A percentile compares a stretch with the other conserved stretches of the same genome.
phyloP scores from a whole-genome alignment of 2,888 invertebrate species.

The Drosophila kambysellisi region DNA sequence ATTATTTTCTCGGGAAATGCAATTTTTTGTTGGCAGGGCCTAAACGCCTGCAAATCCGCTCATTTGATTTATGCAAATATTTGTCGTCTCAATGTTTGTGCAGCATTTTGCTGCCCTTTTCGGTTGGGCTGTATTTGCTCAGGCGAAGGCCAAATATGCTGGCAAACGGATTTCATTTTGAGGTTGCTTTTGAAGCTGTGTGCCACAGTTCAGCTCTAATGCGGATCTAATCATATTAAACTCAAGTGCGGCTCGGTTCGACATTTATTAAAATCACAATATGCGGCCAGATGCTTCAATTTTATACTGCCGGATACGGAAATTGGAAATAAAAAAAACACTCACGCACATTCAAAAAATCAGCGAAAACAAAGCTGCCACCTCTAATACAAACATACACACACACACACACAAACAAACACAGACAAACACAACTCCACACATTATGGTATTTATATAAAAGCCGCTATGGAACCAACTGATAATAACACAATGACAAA shows the following conservation, averaged over 20 bases:
- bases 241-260: conserved; percentile 54
- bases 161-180: conserved; percentile 27
- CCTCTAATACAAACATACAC: conserved; percentile 15
- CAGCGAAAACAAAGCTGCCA: conserved; percentile 25
- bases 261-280: conserved; percentile 78
- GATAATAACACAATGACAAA: conserved; percentile 71
- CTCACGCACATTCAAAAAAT: conserved; percentile 1
- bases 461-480: conserved; percentile 38
- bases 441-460: conserved; percentile 24
- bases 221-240: conserved; percentile 72
- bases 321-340: conserved; percentile 38
- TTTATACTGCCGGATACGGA: conserved; percentile 28
- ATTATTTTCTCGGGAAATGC: conserved; percentile 49
- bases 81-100: conserved; percentile 50
- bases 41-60: conserved; percentile 53
- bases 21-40: conserved; percentile 36
- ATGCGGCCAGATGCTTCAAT: conserved; percentile 39
- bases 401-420: not conserved
- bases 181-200: conserved; percentile 43
- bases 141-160: conserved; percentile 40
- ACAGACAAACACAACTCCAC: conserved; percentile 1
- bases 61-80: conserved; percentile 76
- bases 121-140: conserved; percentile 50
- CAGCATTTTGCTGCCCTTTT: conserved; percentile 53
- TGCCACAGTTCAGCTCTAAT: not conserved